Conservation (phyloP, 2,113 vertebrate genomes). For the Meles meles region DNA sequence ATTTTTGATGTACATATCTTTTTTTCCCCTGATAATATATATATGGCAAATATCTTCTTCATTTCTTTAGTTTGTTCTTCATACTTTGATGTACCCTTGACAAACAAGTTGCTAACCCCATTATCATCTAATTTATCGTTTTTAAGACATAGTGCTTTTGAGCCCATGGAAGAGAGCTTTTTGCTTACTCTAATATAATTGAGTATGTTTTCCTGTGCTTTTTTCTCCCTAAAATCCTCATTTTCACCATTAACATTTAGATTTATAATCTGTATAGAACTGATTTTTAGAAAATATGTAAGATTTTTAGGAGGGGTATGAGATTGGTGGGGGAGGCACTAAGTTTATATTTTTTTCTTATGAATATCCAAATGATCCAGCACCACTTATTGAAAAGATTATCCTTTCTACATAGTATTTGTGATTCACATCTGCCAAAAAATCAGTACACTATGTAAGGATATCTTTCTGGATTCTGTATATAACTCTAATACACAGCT, state of each 20-base stretch:
- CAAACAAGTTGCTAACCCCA: not conserved
- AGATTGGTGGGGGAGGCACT: not conserved
- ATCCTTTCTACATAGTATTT: not conserved
- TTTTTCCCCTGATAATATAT: not conserved
- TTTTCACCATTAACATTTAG: not conserved
- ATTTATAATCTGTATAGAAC: not conserved
- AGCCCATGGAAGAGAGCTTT: not conserved
- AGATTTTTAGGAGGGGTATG: not conserved
- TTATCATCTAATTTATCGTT: not conserved
- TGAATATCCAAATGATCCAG: not conserved
- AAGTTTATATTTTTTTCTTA: not conserved
- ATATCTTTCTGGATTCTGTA: not conserved
- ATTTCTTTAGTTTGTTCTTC: not conserved
- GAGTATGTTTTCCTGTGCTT: not conserved
- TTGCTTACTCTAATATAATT: not conserved
- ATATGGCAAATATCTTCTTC: not conserved
- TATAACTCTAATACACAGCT: not conserved
- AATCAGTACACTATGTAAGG: not conserved
- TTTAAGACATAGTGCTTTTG: not conserved
- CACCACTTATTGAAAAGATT: not conserved
- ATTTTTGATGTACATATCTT: not conserved
- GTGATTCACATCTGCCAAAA: not conserved
- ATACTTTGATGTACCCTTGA: not conserved
- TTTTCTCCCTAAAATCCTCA: not conserved
- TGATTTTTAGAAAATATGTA: not conserved